Conservation (phyloP, 1,140 invertebrate species). For the Bombus affinis region DNA sequence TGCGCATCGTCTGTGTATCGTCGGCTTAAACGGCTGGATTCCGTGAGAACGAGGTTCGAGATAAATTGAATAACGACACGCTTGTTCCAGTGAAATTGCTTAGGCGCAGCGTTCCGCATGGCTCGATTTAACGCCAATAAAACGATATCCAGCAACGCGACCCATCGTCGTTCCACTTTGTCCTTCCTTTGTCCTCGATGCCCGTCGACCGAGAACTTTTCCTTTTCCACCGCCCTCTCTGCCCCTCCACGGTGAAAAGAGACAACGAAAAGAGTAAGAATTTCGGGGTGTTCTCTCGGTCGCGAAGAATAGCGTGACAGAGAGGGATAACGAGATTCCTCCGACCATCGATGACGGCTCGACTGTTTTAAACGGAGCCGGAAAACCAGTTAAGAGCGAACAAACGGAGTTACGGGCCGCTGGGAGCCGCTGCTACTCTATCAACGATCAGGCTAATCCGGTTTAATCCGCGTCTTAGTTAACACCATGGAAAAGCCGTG, state of each 20-base stretch:
- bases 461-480: constrained; percentile 65
- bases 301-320: not conserved
- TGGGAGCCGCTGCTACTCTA: constrained; percentile 2
- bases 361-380: constrained; percentile 37
- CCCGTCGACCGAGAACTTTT: not conserved
- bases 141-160: constrained; percentile 14
- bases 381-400: constrained; percentile 52
- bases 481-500: constrained; percentile 44
- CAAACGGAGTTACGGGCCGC: constrained; percentile 30
- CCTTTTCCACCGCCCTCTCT: not conserved
- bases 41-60: constrained; percentile 14
- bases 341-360: constrained; percentile 32
- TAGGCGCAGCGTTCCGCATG: constrained; percentile 8
- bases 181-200: not conserved
- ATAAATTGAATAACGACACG: constrained; percentile 40
- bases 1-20: constrained; percentile 2
- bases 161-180: not conserved
- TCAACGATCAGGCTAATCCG: constrained; percentile 58
- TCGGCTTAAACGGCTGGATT: constrained; percentile 23
- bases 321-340: constrained; percentile 49
- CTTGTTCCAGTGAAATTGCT: constrained; percentile 32
- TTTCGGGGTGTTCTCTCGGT: not conserved
- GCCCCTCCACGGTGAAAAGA: not conserved
- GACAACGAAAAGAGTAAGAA: not conserved
- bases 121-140: constrained; percentile 22